These are phyloP conservation scores for Mesopsocus fuscifrons DNA, from an alignment of 2,888 invertebrate species.

Conservation along the genomic window DNA sequence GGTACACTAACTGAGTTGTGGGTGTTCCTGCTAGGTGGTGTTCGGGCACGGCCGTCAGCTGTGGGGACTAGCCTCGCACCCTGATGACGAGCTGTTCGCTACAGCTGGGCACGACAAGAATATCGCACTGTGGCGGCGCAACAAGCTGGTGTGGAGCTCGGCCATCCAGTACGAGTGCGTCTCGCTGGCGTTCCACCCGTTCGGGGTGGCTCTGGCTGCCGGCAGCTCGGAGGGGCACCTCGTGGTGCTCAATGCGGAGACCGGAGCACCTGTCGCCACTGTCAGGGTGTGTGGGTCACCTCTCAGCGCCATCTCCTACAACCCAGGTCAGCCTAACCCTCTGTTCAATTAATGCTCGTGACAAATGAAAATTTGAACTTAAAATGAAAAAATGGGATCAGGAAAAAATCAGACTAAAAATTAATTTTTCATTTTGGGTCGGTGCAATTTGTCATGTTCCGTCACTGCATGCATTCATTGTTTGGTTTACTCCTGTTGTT, in stretches of 20 bases:
- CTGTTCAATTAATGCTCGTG: not conserved
- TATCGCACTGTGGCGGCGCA: constrained; percentile 77
- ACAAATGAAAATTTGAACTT: not conserved
- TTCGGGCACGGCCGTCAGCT: constrained; percentile 79
- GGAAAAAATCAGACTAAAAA: too few species aligned
- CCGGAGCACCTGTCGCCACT: constrained; percentile 67
- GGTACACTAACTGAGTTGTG: not conserved
- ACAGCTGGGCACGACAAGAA: constrained; percentile 84
- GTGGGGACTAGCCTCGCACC: constrained; percentile 76
- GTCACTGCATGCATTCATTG: too few species aligned
- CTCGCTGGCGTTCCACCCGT: constrained; percentile 70
- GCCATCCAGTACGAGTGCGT: constrained; percentile 79
- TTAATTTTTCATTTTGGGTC: too few species aligned
- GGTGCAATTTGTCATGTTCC: too few species aligned
- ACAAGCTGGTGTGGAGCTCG: constrained; percentile 70
- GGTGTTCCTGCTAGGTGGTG: constrained; percentile 35
- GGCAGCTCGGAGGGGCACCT: constrained; percentile 83
- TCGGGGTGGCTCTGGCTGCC: constrained; percentile 68
- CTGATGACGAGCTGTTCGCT: constrained; percentile 77
- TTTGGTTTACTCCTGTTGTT: too few species aligned
- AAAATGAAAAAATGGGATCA: not conserved
- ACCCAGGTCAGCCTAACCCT: constrained; percentile 45
- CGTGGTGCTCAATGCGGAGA: constrained; percentile 67
- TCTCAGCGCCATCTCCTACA: constrained; percentile 68
- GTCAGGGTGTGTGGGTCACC: constrained; percentile 74